A percentile compares a stretch with the other conserved stretches of the same genome.
These are phyloP conservation scores for Xanthorhoe designata DNA, from an alignment of 2,888 invertebrate species.

Conservation along the genomic window DNA sequence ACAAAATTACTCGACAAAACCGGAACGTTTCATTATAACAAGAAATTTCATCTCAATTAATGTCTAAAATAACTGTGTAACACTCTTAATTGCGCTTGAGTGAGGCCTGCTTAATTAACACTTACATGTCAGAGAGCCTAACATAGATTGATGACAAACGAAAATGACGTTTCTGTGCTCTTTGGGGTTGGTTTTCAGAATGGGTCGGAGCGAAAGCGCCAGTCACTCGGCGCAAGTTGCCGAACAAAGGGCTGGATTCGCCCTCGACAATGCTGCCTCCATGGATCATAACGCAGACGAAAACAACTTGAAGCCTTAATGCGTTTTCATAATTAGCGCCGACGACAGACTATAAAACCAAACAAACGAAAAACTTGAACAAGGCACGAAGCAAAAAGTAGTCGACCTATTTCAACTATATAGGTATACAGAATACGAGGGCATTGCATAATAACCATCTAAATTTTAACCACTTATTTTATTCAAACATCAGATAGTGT, in stretches of 20 bases:
- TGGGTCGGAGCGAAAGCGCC: constrained; percentile 69
- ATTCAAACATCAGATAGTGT: no score
- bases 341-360: constrained; percentile 13
- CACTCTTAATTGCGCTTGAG: constrained; percentile 85
- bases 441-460: no score
- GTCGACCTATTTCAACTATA: not conserved
- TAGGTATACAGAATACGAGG: no score
- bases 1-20: constrained; percentile 69
- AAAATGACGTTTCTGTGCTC: constrained; percentile 81
- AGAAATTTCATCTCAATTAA: constrained; percentile 85
- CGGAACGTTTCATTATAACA: constrained; percentile 74
- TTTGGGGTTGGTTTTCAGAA: constrained; percentile 68
- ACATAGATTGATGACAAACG: constrained; percentile 86
- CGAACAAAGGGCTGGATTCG: constrained; percentile 72
- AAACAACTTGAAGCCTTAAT: constrained; percentile 76
- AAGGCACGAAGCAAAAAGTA: constrained; percentile 2
- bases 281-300: constrained; percentile 71
- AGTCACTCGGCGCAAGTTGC: constrained; percentile 75
- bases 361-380: not conserved
- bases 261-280: constrained; percentile 61
- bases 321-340: constrained; percentile 80
- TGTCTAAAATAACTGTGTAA: constrained; percentile 85
- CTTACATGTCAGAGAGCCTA: constrained; percentile 83
- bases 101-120: constrained; percentile 85
- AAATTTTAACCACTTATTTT: no score